A percentile compares a stretch with the other conserved stretches of the same genome.
Evolutionary conservation across 2,113 vertebrate species (phyloP).

Genomic region (Dasyurus viverrinus): DNA sequence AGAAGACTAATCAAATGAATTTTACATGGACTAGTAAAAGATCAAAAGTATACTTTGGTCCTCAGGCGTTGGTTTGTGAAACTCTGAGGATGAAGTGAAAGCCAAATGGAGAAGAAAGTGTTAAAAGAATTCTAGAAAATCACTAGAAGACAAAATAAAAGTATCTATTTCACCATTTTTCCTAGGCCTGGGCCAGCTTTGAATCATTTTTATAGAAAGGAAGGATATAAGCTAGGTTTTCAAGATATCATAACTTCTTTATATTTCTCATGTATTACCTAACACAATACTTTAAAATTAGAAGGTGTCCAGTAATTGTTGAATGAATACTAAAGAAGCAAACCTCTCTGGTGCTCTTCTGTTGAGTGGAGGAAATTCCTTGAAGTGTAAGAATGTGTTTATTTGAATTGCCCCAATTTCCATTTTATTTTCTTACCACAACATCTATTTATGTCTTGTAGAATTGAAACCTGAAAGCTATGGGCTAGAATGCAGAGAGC

Average conservation of each 20-base stretch:
- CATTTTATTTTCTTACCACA: neutral
- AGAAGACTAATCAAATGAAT: neutral
- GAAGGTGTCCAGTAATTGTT: neutral
- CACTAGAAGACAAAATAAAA: neutral
- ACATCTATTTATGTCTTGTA: neutral
- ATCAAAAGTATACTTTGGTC: neutral
- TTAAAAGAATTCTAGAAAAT: neutral
- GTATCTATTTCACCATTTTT: neutral
- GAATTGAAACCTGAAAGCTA: neutral
- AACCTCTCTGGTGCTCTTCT: neutral
- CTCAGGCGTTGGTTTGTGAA: neutral
- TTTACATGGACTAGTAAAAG: neutral
- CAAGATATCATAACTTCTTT: neutral
- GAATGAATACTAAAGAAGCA: neutral
- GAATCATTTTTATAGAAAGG: neutral
- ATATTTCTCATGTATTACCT: neutral
- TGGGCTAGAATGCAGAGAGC: neutral
- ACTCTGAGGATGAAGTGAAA: neutral
- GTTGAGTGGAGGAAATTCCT: neutral
- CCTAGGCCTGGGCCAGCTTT: neutral
- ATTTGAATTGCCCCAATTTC: neutral
- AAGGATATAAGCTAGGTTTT: neutral
- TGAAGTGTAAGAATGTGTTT: neutral
- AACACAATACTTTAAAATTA: neutral
- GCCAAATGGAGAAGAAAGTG: neutral